phyloP scores from a whole-genome alignment of 2,113 vertebrate genomes.

The Merops nubicus region DNA sequence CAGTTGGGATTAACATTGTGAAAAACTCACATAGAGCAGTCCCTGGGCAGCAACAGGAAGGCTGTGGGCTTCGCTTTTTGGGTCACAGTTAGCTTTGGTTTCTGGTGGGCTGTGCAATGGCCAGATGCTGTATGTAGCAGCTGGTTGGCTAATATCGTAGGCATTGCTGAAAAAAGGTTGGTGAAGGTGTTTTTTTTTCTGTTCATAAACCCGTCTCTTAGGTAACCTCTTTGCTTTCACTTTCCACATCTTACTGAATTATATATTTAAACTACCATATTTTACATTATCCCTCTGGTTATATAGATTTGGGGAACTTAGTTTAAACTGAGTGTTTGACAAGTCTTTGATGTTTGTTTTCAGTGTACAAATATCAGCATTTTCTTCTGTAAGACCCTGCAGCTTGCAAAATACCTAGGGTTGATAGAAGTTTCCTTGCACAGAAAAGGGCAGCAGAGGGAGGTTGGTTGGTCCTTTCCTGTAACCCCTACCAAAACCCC shows the following conservation, averaged over 20 bases:
- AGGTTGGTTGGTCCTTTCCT: background rate
- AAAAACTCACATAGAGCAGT: background rate
- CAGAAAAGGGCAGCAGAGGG: background rate
- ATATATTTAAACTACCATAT: background rate
- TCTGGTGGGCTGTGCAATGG: background rate
- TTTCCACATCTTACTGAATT: background rate
- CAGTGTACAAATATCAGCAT: background rate
- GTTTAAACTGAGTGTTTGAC: background rate
- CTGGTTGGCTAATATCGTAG: background rate
- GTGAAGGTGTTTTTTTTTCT: background rate
- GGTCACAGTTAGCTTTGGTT: background rate
- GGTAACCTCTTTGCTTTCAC: background rate
- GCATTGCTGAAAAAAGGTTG: background rate
- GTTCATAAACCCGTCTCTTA: background rate
- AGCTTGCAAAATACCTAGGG: background rate
- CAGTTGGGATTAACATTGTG: background rate
- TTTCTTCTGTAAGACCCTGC: background rate
- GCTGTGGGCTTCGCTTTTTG: background rate
- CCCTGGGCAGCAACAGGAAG: rapidly evolving
- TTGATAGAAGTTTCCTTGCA: background rate
- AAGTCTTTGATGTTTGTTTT: background rate
- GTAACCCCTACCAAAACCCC: background rate
- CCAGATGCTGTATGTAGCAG: background rate
- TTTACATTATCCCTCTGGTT: background rate
- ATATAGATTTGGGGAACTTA: background rate